Base-by-base conservation (phyloP, 2,888 invertebrate genomes). In the Scaptomyza tumidula region DNA sequence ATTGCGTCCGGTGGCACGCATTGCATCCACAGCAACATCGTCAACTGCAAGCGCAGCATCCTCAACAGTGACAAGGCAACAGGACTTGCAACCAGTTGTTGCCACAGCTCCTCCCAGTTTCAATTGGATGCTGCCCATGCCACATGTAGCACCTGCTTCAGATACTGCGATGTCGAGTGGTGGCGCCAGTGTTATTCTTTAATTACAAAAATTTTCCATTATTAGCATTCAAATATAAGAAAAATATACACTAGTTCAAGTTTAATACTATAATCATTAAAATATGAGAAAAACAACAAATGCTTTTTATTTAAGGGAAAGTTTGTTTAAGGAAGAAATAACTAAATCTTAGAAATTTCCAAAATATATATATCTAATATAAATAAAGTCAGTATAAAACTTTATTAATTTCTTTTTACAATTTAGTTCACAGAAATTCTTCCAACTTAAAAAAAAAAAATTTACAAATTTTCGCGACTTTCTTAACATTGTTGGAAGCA, bases 1-100 rank as follows among this genome's bases (percentile, higher is more conserved):
- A 65, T 71, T 92, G 67, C 89, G 92, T 19, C 92, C 92, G 11
- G 92, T 92, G 59, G 91, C 92, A 7, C 85, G 92, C 16, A 90
- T 92, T 61, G 91, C 92, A 10, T 68, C 86, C 56, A 80, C 83
- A 33, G 66, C 84, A 6, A 74, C 77, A 14, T 48, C 84, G 24
- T 60, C 82, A 49, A 19, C 71, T 46, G 4, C 63, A 3, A n/a
- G 71, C 2, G 10, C 74, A 2, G 4, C 63, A 3, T 14, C 74
- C 2, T 10, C 74, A 2, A 35, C 72, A 29, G 71, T 43, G 2
- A 35, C 31, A 3, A 19, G 49, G 9, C 63, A 39, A n/a, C 11
- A n/a, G 68, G 80, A 39, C 64, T 44, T 59, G 70, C 78, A 70
- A 1, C 49, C 64, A 2, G 37, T 59, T 11, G 60, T 57, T 55